A percentile compares a stretch with the other conserved stretches of the same genome.
Conservation (phyloP, 2,797 vertebrate genomes). For the Psittacula echo region DNA sequence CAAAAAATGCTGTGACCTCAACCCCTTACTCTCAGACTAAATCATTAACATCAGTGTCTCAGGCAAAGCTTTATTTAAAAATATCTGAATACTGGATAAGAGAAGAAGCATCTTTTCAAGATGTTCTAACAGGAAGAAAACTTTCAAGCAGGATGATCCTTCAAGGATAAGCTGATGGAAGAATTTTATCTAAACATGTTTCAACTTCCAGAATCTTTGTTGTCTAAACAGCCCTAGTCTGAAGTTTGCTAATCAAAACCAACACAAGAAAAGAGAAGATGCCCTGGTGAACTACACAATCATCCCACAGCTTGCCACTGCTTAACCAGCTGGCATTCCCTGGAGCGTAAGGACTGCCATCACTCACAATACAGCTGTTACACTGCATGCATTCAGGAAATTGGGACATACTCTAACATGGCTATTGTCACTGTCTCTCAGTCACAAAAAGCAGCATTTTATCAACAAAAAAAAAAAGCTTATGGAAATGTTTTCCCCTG, state of each 20-base stretch:
- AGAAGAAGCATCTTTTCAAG: neutral
- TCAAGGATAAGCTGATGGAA: neutral
- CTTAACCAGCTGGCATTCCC: neutral
- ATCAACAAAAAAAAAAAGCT: too few relatives aligned
- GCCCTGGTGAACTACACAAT: neutral
- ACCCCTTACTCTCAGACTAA: neutral
- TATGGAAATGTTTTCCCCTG: neutral
- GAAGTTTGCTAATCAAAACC: neutral
- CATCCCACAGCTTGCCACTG: neutral
- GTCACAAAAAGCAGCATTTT: neutral
- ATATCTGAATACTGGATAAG: neutral
- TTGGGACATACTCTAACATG: neutral
- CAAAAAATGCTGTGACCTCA: conserved; percentile 48
- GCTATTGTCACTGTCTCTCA: neutral
- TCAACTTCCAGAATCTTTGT: neutral
- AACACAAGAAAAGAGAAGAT: neutral
- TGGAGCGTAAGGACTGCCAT: neutral
- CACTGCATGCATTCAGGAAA: fast-evolving
- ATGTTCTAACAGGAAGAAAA: neutral
- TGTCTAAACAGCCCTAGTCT: neutral
- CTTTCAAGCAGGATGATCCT: neutral
- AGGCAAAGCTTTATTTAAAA: neutral
- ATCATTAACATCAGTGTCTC: neutral
- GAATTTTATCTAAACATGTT: neutral
- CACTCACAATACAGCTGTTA: neutral